Evolutionary conservation across 2,797 vertebrate genomes (phyloP), one percentile per base, ranked within the genome.

Genomic region (Otus scops): DNA sequence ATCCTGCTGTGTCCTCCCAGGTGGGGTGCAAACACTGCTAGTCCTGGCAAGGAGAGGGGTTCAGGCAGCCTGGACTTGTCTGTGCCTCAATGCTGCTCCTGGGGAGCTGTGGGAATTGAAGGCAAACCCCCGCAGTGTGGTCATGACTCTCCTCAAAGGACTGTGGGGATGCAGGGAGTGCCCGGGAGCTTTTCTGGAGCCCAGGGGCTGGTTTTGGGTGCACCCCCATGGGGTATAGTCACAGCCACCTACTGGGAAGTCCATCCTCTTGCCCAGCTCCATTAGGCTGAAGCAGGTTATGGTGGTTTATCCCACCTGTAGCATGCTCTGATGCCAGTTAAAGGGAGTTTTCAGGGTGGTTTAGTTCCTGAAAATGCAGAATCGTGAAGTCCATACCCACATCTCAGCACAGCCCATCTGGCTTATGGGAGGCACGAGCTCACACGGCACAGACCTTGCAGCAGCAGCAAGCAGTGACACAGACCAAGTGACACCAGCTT

Each of bases 171-270:
- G 23, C n/a, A 41, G 71, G n/a, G 38, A 73, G 50, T 4, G 3
- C 15, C 20, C 8, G 0, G 64, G 47, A 92, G 53, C n/a, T 81
- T 70, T 56, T 48, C 74, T 68, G 53, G 53, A 81, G 32, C 47
- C 26, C 23, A 36, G 32, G 23, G 39, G 13, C 6, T 73, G 77
- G 24, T 3, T 76, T 75, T 41, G 57, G 23, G 21, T 28, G 38
- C 45, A 51, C 2, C 32, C 11, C 8, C 4, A 1, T 28, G 32
- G 59, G 23, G 2, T 24, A 3, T 0, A 23, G 20, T 20, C 75
- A 69, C 61, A 89, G 32, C 18, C 18, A 28, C 6, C 20, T n/a
- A 3, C 45, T 36, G 32, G 22, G 6, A 61, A 76, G 15, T 14
- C 54, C 28, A n/a, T 12, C 16, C 2, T 30, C 38, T 64, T n/a